phyloP scores from a whole-genome alignment of 2,113 vertebrate species.

The Urocynchramus pylzowi region DNA sequence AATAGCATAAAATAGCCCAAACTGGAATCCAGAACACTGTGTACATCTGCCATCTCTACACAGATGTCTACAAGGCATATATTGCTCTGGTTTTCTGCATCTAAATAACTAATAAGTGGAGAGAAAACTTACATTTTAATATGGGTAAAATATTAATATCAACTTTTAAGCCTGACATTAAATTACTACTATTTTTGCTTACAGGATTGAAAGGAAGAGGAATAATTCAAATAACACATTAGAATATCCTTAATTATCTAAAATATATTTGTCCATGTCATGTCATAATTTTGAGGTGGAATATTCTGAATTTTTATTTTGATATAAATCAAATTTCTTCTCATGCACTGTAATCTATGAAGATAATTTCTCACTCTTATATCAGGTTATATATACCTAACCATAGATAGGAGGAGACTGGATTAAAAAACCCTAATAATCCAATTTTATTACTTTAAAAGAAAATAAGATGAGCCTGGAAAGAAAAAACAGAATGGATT shows the following conservation, averaged over 20 bases:
- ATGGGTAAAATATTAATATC: background rate
- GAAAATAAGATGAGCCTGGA: fast-evolving
- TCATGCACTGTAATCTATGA: background rate
- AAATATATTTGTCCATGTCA: background rate
- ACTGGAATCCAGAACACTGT: background rate
- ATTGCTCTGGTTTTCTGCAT: background rate
- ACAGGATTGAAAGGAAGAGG: background rate
- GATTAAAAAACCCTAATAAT: background rate
- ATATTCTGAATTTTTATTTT: background rate
- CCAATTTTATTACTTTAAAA: background rate
- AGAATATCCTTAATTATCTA: background rate
- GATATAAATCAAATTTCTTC: background rate
- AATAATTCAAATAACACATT: background rate
- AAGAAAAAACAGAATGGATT: background rate
- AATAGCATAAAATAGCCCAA: background rate
- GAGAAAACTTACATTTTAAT: background rate
- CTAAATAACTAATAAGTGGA: background rate
- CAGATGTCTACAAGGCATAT: background rate
- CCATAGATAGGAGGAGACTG: fast-evolving
- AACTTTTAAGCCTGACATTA: background rate
- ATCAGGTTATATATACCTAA: background rate
- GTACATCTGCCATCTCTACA: background rate
- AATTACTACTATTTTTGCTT: background rate
- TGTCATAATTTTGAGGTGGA: background rate
- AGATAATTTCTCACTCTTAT: background rate